These are phyloP conservation scores for Beaufortia kweichowensis DNA, from an alignment of 2,113 vertebrate genomes.

Conservation along the genomic window DNA sequence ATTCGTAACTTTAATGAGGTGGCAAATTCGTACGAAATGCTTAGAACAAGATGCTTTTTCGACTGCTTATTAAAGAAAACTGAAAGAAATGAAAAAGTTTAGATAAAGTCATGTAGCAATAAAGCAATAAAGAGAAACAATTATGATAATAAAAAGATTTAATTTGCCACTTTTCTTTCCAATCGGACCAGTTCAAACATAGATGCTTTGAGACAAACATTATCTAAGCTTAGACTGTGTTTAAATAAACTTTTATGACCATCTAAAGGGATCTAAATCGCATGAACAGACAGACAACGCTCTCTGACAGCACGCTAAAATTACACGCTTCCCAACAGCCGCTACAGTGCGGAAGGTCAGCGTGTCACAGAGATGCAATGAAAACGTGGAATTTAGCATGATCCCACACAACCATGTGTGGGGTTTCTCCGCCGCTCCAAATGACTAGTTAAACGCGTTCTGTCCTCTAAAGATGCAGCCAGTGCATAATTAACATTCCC, in stretches of 20 bases:
- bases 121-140: too few species aligned
- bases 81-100: too few species aligned
- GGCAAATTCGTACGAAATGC: too few species aligned
- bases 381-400: slow-evolving; percentile 49
- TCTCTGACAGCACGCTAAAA: slow-evolving; percentile 27
- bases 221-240: slow-evolving; percentile 33
- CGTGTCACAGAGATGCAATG: slow-evolving; percentile 32
- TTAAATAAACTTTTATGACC: slow-evolving; percentile 50
- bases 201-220: neutral
- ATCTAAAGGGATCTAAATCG: slow-evolving; percentile 28
- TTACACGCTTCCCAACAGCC: slow-evolving; percentile 36
- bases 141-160: too few species aligned
- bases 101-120: too few species aligned
- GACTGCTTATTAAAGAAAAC: too few species aligned
- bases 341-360: slow-evolving; percentile 21
- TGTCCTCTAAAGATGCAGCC: slow-evolving; percentile 59
- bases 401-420: slow-evolving; percentile 55
- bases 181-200: too few species aligned
- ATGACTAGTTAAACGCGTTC: slow-evolving; percentile 63
- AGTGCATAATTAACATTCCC: slow-evolving; percentile 74
- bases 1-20: too few species aligned
- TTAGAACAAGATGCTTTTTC: too few species aligned
- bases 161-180: too few species aligned
- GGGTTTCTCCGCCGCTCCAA: slow-evolving; percentile 59
- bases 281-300: neutral